Conservation (phyloP, 2,888 invertebrate genomes). For the Sphaeridia pumilis region DNA sequence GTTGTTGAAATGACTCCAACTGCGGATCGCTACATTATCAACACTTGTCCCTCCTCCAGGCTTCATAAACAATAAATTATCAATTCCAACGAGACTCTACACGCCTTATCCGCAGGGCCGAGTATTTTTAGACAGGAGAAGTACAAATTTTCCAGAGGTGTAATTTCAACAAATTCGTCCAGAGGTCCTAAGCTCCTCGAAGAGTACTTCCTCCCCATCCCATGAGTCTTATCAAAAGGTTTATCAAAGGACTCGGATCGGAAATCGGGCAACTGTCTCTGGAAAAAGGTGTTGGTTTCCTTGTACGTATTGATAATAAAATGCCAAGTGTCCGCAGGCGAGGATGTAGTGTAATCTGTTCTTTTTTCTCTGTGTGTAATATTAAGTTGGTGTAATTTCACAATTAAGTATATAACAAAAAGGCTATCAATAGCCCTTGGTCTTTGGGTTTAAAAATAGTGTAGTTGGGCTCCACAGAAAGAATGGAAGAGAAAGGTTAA, state of each 20-base stretch:
- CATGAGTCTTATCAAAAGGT: neutral
- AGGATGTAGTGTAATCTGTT: too few species aligned
- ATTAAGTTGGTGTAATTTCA: neutral
- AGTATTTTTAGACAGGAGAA: neutral
- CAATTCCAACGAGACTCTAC: slow-evolving; percentile 2
- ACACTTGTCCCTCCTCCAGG: slow-evolving; percentile 1
- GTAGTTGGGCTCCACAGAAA: too few species aligned
- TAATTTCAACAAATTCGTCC: slow-evolving; percentile 1
- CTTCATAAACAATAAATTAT: slow-evolving; percentile 4
- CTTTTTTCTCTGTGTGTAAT: too few species aligned
- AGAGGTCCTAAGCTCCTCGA: too few species aligned
- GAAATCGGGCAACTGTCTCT: neutral
- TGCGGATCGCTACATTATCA: too few species aligned
- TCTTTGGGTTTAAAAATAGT: too few species aligned
- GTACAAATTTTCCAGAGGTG: too few species aligned
- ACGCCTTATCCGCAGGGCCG: neutral
- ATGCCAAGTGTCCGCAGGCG: neutral
- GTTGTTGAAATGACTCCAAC: too few species aligned
- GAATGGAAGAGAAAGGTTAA: too few species aligned
- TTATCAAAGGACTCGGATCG: neutral
- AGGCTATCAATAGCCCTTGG: neutral
- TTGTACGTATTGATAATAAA: neutral
- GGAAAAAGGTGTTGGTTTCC: neutral
- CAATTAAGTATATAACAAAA: neutral
- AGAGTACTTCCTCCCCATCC: too few species aligned